A percentile compares a stretch with the other conserved stretches of the same genome.
phyloP scores from a whole-genome alignment of 2,113 vertebrate genomes.

The Bucco capensis region DNA sequence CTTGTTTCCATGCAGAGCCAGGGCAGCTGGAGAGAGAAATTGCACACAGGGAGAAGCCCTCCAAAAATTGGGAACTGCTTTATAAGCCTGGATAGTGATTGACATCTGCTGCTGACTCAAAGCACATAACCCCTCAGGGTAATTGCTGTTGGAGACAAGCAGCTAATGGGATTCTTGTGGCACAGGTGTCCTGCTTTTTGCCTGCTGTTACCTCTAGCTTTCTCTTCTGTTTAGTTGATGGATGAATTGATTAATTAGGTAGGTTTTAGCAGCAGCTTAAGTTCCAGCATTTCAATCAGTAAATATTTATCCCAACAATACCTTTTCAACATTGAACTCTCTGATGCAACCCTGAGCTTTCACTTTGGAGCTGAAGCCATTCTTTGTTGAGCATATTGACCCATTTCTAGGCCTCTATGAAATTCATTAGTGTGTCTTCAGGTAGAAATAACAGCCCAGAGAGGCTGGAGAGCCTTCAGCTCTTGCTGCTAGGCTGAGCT shows the following conservation, averaged over 20 bases:
- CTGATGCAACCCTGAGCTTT: not conserved
- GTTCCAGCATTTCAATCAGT: not conserved
- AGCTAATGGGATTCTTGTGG: slow-evolving; percentile 14
- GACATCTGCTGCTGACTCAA: not conserved
- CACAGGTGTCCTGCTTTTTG: not conserved
- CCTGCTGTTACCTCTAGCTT: not conserved
- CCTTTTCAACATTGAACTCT: not conserved
- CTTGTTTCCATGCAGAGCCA: not conserved
- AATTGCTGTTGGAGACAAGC: not conserved
- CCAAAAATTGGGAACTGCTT: not conserved
- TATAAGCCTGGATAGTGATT: not conserved
- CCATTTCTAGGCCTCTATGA: slow-evolving; percentile 23
- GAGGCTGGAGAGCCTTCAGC: not conserved
- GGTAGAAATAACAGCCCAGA: slow-evolving; percentile 9
- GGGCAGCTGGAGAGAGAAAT: not conserved
- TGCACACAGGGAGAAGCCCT: not conserved
- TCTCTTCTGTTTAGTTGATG: not conserved
- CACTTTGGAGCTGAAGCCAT: not conserved
- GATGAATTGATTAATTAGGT: not conserved
- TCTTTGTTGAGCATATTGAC: not conserved
- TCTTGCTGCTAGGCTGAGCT: slow-evolving; percentile 1
- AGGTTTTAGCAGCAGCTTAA: not conserved
- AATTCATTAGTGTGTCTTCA: not conserved
- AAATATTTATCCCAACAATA: not conserved
- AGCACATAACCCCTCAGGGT: not conserved